Evolutionary conservation across 2,797 vertebrate genomes (phyloP).

Genomic region (Sylvia borin): DNA sequence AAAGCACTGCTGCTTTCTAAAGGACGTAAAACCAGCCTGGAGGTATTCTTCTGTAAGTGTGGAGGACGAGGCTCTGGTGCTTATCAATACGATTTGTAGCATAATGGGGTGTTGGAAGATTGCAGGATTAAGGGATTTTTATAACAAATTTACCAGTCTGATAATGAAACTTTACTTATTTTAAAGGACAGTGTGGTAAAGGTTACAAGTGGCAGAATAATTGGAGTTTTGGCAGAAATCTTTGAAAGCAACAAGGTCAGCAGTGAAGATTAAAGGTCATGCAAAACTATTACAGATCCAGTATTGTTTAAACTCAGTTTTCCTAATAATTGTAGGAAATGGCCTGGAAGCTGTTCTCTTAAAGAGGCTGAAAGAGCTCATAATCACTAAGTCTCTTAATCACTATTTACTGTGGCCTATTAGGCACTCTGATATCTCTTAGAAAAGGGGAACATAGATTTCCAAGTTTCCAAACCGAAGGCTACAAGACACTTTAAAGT

Average conservation of each 20-base stretch:
- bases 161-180: neutral
- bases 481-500: neutral
- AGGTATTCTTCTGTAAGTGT: neutral
- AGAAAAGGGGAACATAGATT: neutral
- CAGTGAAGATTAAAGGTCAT: neutral
- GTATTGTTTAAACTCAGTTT: neutral
- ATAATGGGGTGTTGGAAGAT: neutral
- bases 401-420: neutral
- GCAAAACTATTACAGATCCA: neutral
- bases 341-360: neutral
- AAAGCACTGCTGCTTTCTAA: neutral
- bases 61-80: neutral
- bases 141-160: neutral
- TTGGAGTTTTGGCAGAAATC: neutral
- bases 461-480: neutral
- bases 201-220: neutral
- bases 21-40: neutral
- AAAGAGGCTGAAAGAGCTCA: constrained; percentile 17
- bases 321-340: constrained; percentile 10
- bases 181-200: neutral
- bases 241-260: neutral
- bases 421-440: neutral
- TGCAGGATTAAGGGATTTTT: neutral
- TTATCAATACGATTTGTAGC: neutral
- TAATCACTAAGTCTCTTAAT: constrained; percentile 31